These are phyloP conservation scores for Eulimnadia texana DNA, from an alignment of 1,140 invertebrate species.

Conservation along the genomic window DNA sequence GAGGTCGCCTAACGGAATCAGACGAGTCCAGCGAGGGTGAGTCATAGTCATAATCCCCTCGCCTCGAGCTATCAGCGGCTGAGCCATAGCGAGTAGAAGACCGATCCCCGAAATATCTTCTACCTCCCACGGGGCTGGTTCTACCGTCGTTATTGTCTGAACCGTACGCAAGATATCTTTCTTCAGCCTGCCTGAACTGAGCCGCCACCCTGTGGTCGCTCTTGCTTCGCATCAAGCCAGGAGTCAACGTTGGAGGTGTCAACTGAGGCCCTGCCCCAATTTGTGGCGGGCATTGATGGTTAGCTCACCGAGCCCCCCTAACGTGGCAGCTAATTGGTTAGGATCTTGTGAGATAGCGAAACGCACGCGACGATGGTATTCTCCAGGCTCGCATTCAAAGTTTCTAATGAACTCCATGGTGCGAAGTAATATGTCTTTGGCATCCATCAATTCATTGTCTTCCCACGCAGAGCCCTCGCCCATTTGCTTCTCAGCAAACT, in stretches of 20 bases:
- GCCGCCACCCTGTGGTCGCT: slow-evolving; percentile 80
- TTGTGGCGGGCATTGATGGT: slow-evolving; percentile 48
- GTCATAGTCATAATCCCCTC: slow-evolving; percentile 25
- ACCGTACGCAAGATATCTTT: slow-evolving; percentile 25
- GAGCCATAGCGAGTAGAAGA: slow-evolving; percentile 19
- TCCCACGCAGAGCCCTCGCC: slow-evolving; percentile 43
- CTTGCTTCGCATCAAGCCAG: slow-evolving; percentile 77
- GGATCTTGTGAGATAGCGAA: slow-evolving; percentile 77
- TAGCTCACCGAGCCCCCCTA: slow-evolving; percentile 72
- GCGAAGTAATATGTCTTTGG: slow-evolving; percentile 85
- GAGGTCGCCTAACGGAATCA: slow-evolving; percentile 30
- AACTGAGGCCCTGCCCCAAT: slow-evolving; percentile 31
- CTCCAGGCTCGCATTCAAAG: slow-evolving; percentile 79
- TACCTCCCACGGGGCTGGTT: slow-evolving; percentile 8
- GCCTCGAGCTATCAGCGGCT: slow-evolving; percentile 21
- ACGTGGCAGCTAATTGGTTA: slow-evolving; percentile 69
- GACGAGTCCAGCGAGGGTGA: slow-evolving; percentile 23
- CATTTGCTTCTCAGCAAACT: slow-evolving; percentile 88
- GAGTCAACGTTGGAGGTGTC: slow-evolving; percentile 41
- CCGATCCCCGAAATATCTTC: slow-evolving; percentile 21
- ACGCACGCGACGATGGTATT: slow-evolving; percentile 67
- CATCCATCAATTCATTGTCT: slow-evolving; percentile 48
- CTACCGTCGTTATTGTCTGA: slow-evolving; percentile 17
- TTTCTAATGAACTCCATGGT: slow-evolving; percentile 83
- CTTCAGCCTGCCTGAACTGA: slow-evolving; percentile 74